phyloP scores from a whole-genome alignment of 2,888 invertebrate species.

The Tetragonisca angustula region DNA sequence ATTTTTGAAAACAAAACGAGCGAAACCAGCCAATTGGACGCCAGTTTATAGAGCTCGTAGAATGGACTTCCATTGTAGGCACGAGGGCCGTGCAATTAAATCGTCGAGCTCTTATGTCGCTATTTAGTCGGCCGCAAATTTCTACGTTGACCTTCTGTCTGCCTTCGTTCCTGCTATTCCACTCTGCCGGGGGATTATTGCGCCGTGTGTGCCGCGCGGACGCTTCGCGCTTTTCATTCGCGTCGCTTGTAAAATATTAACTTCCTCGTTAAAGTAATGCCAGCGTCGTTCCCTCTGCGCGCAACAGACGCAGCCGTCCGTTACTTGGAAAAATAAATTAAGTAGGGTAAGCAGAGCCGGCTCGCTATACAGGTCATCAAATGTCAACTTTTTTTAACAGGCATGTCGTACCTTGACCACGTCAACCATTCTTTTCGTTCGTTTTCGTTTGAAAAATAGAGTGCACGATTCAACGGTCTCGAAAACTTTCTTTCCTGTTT shows the following conservation, averaged over 20 bases:
- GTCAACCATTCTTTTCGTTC: too few relatives aligned
- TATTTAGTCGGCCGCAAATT: constrained; percentile 49
- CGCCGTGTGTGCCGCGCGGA: constrained; percentile 13
- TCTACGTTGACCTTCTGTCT: constrained; percentile 34
- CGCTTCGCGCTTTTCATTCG: not conserved
- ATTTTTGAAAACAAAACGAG: not conserved
- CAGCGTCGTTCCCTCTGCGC: not conserved
- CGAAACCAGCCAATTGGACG: too few relatives aligned
- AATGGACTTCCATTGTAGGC: constrained; percentile 35
- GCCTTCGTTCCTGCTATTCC: not conserved
- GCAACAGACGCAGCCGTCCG: not conserved
- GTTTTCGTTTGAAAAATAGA: too few relatives aligned
- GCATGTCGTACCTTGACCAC: too few relatives aligned
- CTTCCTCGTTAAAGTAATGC: constrained; percentile 45
- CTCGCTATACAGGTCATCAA: too few relatives aligned
- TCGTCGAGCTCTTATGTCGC: constrained; percentile 23
- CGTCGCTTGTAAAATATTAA: constrained; percentile 38
- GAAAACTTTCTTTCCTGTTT: too few relatives aligned
- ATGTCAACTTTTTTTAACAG: too few relatives aligned
- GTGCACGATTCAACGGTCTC: too few relatives aligned
- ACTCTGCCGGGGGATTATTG: constrained; percentile 33
- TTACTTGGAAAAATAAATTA: constrained; percentile 22
- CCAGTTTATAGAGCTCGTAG: constrained; percentile 18
- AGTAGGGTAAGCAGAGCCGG: not conserved
- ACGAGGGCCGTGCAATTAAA: constrained; percentile 32